Conservation (phyloP, 2,113 vertebrate species). For the Theristicus caerulescens region DNA sequence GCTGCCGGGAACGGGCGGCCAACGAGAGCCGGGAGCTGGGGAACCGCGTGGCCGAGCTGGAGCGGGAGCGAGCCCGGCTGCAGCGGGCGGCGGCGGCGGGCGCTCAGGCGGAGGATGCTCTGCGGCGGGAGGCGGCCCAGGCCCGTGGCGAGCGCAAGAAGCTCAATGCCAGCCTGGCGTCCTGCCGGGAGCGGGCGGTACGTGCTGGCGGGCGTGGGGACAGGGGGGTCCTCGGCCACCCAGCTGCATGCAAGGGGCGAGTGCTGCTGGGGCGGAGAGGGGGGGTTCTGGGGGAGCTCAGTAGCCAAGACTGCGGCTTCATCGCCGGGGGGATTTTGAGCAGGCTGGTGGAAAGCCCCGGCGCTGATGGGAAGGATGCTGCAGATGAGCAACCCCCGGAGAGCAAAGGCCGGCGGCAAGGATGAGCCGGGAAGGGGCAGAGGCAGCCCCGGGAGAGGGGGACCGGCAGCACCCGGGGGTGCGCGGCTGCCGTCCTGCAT, state of each 20-base stretch:
- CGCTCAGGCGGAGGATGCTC: accelerated
- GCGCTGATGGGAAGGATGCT: background rate
- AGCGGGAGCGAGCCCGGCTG: background rate
- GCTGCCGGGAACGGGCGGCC: background rate
- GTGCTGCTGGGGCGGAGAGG: accelerated
- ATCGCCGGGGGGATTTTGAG: background rate
- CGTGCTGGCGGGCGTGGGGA: background rate
- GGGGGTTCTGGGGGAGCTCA: accelerated
- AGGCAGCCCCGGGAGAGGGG: too few species aligned
- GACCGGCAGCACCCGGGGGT: too few species aligned
- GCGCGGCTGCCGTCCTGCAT: accelerated
- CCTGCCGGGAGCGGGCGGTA: conserved; percentile 1
- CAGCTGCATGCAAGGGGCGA: accelerated
- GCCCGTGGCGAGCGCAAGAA: accelerated
- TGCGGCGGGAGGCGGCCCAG: background rate
- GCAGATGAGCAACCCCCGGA: accelerated
- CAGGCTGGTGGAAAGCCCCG: accelerated
- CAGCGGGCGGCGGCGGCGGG: background rate
- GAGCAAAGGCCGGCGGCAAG: background rate
- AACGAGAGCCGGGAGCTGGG: conserved; percentile 28
- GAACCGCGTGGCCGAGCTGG: background rate
- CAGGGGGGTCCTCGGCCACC: accelerated
- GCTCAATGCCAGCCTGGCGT: background rate
- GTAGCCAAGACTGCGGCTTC: background rate
- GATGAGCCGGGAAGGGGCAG: background rate